Evolutionary conservation across 2,797 vertebrate genomes (phyloP).

Genomic region (Acridotheres tristis): DNA sequence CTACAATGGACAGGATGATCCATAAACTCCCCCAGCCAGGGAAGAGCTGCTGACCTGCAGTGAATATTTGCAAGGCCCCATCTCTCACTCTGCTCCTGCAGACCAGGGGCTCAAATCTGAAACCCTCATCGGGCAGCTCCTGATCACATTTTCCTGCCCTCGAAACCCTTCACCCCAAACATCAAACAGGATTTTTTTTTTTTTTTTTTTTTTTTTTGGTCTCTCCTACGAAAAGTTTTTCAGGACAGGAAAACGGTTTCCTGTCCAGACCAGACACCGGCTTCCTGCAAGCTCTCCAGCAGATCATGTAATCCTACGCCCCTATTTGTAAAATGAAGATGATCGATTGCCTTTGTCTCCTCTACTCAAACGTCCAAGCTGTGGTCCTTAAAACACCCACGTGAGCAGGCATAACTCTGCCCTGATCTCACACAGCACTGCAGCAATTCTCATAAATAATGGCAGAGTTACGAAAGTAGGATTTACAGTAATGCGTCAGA

Average conservation of each 20-base stretch:
- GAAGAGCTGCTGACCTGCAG: background rate
- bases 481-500: slow-evolving; percentile 61
- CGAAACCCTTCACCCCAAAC: background rate
- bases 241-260: slow-evolving; percentile 64
- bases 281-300: slow-evolving; percentile 52
- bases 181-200: background rate
- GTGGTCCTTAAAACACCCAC: background rate
- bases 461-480: slow-evolving; percentile 49
- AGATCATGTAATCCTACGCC: slow-evolving; percentile 58
- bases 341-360: slow-evolving; percentile 66
- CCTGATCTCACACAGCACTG: slow-evolving; percentile 37
- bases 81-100: background rate
- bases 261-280: slow-evolving; percentile 59
- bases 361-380: slow-evolving; percentile 3
- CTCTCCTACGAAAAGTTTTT: slow-evolving; percentile 34
- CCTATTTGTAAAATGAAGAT: slow-evolving; percentile 49
- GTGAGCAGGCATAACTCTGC: slow-evolving; percentile 30
- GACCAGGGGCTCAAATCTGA: background rate
- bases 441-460: slow-evolving; percentile 40
- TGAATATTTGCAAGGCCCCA: background rate
- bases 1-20: background rate
- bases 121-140: background rate
- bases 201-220: background rate
- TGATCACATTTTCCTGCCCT: background rate
- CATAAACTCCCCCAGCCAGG: background rate